Evolutionary conservation across 2,797 vertebrate species (phyloP).

Genomic region (Danio albolineatus): DNA sequence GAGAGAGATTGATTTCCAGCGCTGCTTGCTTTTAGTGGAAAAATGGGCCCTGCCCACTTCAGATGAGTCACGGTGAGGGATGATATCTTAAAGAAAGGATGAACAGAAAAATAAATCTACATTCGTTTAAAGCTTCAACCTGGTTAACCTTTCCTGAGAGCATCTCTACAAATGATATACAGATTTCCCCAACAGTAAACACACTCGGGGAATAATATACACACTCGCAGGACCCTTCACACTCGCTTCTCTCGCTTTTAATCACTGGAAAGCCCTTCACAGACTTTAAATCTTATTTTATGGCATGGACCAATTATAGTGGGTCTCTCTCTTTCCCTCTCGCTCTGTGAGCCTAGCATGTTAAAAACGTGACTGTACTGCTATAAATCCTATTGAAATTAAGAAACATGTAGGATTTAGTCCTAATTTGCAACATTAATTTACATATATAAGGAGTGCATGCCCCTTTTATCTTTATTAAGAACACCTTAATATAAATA

Average conservation of each 20-base stretch:
- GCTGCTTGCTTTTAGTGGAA: conserved; percentile 12
- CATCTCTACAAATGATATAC: conserved; percentile 28
- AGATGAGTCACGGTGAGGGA: background rate
- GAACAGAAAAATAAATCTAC: background rate
- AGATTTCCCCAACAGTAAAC: conserved; percentile 24
- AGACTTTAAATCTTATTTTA: conserved; percentile 66
- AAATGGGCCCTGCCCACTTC: conserved; percentile 8
- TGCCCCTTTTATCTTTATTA: conserved; percentile 69
- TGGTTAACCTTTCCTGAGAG: conserved; percentile 19
- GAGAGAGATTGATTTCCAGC: conserved; percentile 43
- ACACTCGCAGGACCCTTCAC: conserved; percentile 16
- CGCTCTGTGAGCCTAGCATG: conserved; percentile 49
- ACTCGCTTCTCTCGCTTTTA: conserved; percentile 52
- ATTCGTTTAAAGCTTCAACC: conserved; percentile 17
- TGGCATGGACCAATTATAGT: conserved; percentile 67
- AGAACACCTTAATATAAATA: conserved; percentile 51
- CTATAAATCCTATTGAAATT: background rate
- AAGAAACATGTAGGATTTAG: background rate
- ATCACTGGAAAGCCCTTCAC: conserved; percentile 60
- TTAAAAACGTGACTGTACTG: conserved; percentile 31
- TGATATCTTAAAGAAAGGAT: conserved; percentile 29
- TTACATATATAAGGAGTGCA: conserved; percentile 64
- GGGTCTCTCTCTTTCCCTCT: conserved; percentile 52
- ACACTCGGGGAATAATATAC: conserved; percentile 28
- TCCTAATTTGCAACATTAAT: conserved; percentile 40